Evolutionary conservation across 2,888 invertebrate genomes (phyloP), one percentile per base, ranked within the genome.

Genomic region (Sphaerophoria rueppellii): DNA sequence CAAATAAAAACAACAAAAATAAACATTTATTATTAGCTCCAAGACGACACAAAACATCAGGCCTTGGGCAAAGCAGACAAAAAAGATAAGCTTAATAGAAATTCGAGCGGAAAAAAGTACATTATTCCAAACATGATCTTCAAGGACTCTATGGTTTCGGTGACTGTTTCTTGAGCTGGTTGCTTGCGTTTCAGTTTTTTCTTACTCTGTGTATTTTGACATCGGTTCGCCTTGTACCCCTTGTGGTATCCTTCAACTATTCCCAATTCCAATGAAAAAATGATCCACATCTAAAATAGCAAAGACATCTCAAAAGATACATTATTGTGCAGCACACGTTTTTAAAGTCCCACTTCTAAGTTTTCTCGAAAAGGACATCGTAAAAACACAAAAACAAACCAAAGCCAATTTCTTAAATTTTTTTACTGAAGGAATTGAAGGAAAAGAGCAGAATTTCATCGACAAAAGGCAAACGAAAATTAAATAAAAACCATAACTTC

Each of bases 21-120:
- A 24, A 2, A 24, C 24, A 24, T 24, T 24, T 24, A 1, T 24
- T 24, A 2, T n/a, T n/a, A 24, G 24, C 24, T 24, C 24, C 24
- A 24, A 24, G 2, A 24, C 24, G 24, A 24, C 24, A 24, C 24
- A 24, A 24, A 24, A 24, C 24, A 24, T 24, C 1, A 24, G 24
- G 24, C 24, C 24, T 24, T 24, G 24, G 24, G 1, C 24, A 24
- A 24, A 24, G 61, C 34, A 61, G 16, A 14, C 60, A 43, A 60
- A 73, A 73, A 73, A 67, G 34, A 67, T 69, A 61, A 73, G 67
- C 73, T 73, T 73, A 79, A 72, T 72, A 50, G 61, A 67, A 2
- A 2, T 24, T 24, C 24, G 1, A 24, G 24, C 2, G 24, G 24
- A 24, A 24, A 24, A 24, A 24, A 24, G 24, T 24, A 24, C 24